Percentiles rank a stretch among this genome's conserved stretches.
Conservation (phyloP, 64 coral and sea anemone species). For the Montipora capricornis region DNA sequence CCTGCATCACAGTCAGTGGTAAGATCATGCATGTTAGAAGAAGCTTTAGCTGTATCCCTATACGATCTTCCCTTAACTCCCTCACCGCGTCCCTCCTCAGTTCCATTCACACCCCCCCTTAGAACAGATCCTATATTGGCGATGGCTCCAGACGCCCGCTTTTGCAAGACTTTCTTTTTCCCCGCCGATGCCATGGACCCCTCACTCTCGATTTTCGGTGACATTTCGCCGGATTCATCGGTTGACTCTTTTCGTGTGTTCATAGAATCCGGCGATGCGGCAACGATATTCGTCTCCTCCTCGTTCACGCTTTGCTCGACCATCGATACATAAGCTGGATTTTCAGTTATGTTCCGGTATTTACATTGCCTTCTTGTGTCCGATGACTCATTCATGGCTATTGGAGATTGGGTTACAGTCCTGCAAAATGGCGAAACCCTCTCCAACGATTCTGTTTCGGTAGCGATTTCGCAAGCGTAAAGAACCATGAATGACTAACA, state of each 20-base stretch:
- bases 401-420: conserved; percentile 81
- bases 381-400: conserved; percentile 77
- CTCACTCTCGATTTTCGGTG: conserved; percentile 21
- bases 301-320: conserved; percentile 33
- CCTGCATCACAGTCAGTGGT: conserved; percentile 63
- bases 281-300: not conserved
- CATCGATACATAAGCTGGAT: conserved; percentile 19
- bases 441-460: conserved; percentile 36
- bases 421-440: conserved; percentile 65
- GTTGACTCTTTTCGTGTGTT: not conserved
- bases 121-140: conserved; percentile 70
- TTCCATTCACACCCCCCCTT: conserved; percentile 17
- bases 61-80: not conserved
- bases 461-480: conserved; percentile 12
- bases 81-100: conserved; percentile 44
- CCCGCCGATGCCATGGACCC: conserved; percentile 38
- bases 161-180: conserved; percentile 69
- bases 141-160: conserved; percentile 63
- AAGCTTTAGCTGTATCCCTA: conserved; percentile 7
- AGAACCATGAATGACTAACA: conserved; percentile 63
- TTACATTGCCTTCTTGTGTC: conserved; percentile 55
- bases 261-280: conserved; percentile 36
- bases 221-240: conserved; percentile 39
- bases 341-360: conserved; percentile 67
- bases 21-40: conserved; percentile 15